Base-by-base conservation (phyloP, 2,888 invertebrate species). In the Caenorhabditis angaria region DNA sequence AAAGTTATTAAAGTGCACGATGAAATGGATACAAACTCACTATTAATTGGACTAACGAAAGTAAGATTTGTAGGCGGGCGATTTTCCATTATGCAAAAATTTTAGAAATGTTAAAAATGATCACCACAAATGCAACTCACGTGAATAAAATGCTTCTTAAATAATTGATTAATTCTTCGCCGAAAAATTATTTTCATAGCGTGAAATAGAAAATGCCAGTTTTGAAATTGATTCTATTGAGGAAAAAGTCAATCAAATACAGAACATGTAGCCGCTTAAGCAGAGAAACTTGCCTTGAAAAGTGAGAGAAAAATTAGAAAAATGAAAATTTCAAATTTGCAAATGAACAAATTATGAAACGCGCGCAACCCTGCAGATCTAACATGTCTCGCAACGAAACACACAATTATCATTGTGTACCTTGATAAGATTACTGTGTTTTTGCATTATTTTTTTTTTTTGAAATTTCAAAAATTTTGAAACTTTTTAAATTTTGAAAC, bases 1-100 rank as follows among this genome's bases (percentile, higher is more conserved):
- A 48, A 29, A 12, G 22, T 61, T 14, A 53, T n/a, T 12, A 29
- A 20, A 27, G 53, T 68, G n/a, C 18, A 41, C 56, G 27, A 56
- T 41, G n/a, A 12, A 29, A 41, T 41, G 53, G 51, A 61, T 55
- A 50, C 22, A 25, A 54, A 54, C 24, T 35, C 51, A 25, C n/a
- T 51, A 10, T 51, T 51, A 22, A 25, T 51, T 10, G 51, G 25
- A 51, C n/a, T 51, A 25, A 22, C 51, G 22, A 51, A 51, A 14
- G 51, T 41, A 18, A 41, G 41, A 41, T 41, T n/a, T n/a, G n/a
- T n/a, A 14, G 18, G 10, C 41, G 10, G 41, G 18, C 8, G 2
- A 41, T 18, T 12, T 41, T 41, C n/a, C n/a, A n/a, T n/a, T 41
- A 10, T 12, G 41, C 2, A 5, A 41, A 41, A 41, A 3, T 12